Percentiles rank a stretch among this genome's conserved stretches.
Conservation (phyloP, 2,113 vertebrate species). For the Myanophis thanlyinensis region DNA sequence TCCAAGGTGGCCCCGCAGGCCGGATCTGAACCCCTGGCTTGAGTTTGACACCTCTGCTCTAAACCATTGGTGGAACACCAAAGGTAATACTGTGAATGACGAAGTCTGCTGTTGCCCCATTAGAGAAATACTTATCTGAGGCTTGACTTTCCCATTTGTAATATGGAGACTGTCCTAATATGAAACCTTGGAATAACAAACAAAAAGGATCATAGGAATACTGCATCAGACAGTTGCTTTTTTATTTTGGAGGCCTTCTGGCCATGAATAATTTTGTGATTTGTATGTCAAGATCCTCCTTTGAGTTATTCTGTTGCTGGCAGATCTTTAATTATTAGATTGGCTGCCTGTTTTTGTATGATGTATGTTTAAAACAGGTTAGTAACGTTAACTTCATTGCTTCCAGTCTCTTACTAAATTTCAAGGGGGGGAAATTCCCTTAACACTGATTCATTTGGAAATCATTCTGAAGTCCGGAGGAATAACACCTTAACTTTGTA, state of each 20-base stretch:
- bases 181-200: not conserved
- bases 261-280: not conserved
- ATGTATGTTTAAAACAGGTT: not conserved
- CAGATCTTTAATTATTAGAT: not conserved
- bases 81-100: not conserved
- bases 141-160: not conserved
- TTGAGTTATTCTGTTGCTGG: not conserved
- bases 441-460: not conserved
- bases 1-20: too few species aligned
- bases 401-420: not conserved
- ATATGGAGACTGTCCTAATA: not conserved
- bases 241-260: not conserved
- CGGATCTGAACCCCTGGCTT: too few species aligned
- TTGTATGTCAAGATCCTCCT: not conserved
- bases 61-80: too few species aligned
- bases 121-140: not conserved
- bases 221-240: not conserved
- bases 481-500: not conserved
- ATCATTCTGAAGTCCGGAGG: not conserved
- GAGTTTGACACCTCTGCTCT: too few species aligned
- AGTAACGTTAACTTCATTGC: not conserved
- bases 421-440: rapidly evolving
- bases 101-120: not conserved
- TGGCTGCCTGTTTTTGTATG: not conserved
- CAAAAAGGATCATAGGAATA: not conserved